These are phyloP conservation scores for Apteryx mantelli DNA, from an alignment of 2,113 vertebrate species.

Conservation along the genomic window DNA sequence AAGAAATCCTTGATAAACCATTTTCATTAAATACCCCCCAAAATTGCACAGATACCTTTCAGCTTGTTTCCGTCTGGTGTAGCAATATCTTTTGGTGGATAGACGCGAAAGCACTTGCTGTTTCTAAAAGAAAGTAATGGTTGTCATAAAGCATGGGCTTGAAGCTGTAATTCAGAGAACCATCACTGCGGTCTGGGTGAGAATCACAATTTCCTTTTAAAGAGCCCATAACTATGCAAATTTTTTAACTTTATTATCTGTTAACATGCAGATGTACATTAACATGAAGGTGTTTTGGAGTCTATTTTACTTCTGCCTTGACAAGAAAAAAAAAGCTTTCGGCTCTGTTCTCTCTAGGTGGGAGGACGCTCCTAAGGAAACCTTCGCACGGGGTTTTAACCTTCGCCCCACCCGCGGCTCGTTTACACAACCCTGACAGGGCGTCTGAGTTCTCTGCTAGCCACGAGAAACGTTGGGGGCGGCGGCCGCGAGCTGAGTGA, in stretches of 20 bases:
- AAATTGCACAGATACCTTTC: not conserved
- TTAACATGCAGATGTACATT: not conserved
- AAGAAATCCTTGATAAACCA: not conserved
- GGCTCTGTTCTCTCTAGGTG: not conserved
- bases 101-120: not conserved
- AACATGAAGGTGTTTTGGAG: not conserved
- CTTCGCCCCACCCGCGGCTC: not conserved
- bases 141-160: not conserved
- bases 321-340: not conserved
- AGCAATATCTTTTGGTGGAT: not conserved
- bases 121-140: not conserved
- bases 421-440: not conserved
- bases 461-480: not conserved
- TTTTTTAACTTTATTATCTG: not conserved
- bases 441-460: not conserved
- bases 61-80: not conserved
- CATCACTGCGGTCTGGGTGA: not conserved
- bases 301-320: not conserved
- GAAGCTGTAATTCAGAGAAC: not conserved
- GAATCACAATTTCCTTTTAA: not conserved
- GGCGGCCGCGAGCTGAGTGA: no score
- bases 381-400: not conserved
- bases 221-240: not conserved
- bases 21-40: not conserved
- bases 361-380: not conserved